A percentile compares a stretch with the other conserved stretches of the same genome.
phyloP scores from a whole-genome alignment of 2,797 vertebrate genomes.

The Pachyuromys duprasi region DNA sequence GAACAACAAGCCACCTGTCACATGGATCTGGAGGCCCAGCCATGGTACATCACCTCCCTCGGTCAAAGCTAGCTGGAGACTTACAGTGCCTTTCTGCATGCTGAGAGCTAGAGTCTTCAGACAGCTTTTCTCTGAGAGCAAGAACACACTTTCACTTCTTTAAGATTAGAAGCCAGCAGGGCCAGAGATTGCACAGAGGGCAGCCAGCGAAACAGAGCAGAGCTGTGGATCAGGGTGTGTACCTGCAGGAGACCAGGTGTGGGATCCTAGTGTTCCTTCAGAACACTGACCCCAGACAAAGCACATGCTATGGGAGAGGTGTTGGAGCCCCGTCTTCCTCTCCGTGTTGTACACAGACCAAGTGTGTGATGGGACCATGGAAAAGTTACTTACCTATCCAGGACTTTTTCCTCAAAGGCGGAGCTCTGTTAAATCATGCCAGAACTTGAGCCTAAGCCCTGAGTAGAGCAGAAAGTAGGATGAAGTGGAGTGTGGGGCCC shows the following conservation, averaged over 20 bases:
- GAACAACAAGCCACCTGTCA: background rate
- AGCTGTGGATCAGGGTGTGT: background rate
- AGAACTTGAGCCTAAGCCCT: background rate
- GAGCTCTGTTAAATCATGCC: background rate
- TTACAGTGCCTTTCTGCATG: background rate
- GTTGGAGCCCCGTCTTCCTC: no score
- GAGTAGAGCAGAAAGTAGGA: background rate
- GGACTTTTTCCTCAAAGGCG: background rate
- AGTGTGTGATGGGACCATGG: background rate
- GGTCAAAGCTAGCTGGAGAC: background rate
- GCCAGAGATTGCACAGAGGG: background rate
- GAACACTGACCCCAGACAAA: background rate
- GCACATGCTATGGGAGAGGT: rapidly evolving
- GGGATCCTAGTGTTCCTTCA: background rate
- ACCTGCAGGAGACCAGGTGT: rapidly evolving
- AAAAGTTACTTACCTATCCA: background rate
- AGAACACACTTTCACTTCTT: background rate
- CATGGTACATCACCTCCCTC: background rate
- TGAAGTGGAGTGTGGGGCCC: background rate
- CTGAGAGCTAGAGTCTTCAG: no score
- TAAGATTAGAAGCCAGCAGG: background rate
- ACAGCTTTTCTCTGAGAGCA: background rate
- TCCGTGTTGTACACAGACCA: background rate
- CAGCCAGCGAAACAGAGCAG: background rate
- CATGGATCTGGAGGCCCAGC: background rate